phyloP scores from a whole-genome alignment of 2,797 vertebrate genomes.

The Champsocephalus esox region DNA sequence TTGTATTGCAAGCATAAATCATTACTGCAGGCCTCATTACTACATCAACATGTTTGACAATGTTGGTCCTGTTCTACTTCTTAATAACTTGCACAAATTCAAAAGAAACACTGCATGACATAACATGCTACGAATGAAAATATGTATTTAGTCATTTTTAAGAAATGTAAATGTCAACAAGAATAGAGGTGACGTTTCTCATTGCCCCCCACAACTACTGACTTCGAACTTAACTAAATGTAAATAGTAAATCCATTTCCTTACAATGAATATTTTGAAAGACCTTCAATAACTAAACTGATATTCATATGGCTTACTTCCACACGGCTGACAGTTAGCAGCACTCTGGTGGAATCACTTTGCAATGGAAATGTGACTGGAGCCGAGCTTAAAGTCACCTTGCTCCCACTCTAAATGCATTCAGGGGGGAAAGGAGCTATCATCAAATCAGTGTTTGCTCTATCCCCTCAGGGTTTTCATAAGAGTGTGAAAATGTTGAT shows the following conservation, averaged over 20 bases:
- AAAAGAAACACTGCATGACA: no score
- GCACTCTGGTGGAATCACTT: conserved; percentile 44
- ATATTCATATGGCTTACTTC: conserved; percentile 36
- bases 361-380: conserved; percentile 61
- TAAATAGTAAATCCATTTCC: conserved; percentile 7
- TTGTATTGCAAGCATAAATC: no score
- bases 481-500: conserved; percentile 73
- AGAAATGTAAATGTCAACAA: no score
- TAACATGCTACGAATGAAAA: no score
- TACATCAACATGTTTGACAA: no score
- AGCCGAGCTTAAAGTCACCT: conserved; percentile 48
- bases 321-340: conserved; percentile 30
- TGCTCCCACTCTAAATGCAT: conserved; percentile 39
- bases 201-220: neutral
- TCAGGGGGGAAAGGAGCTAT: conserved; percentile 58
- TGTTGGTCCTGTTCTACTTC: no score
- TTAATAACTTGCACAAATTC: no score
- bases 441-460: conserved; percentile 73
- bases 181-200: no score
- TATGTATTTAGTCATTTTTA: no score
- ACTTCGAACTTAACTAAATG: conserved; percentile 5
- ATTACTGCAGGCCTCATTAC: no score
- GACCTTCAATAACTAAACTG: conserved; percentile 19
- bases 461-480: conserved; percentile 58
- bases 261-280: conserved; percentile 23